Evolutionary conservation across 1,140 invertebrate species (phyloP), one percentile per base, ranked within the genome.

Genomic region (Drosophila funebris): DNA sequence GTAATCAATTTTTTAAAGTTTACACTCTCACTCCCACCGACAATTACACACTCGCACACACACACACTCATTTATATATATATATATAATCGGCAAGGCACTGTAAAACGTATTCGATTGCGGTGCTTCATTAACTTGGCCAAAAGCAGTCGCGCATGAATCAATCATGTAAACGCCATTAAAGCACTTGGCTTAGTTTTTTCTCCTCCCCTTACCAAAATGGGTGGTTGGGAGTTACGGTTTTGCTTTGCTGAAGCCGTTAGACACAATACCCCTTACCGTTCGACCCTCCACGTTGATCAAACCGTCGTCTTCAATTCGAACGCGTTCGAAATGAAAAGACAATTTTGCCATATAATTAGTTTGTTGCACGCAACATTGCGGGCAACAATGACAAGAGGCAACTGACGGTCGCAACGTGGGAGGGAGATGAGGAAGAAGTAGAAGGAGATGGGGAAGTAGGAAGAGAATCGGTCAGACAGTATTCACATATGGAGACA

Each of bases 141-240:
- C 68, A 69, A 76, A 61, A 78, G 61, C 74, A 41, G 68, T 41
- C 73, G 53, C 69, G 56, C 54, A 81, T 70, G 71, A 76, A 87
- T 87, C 82, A 85, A 85, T 87, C 82, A 87, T 87, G 78, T 75
- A 81, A 78, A 78, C 74, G 71, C 52, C 71, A 81, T 72, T 78
- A 68, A 68, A 57, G 58, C 61, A 39, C 18, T 63, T 16, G 22
- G n/a, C n/a, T n/a, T n/a, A n/a, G n/a, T n/a, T n/a, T n/a, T n/a
- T n/a, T n/a, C 24, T 31, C 43, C 9, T 46, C n/a, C 29, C 57
- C 57, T 14, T 18, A 8, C 33, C 11, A 20, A 44, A 37, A 20
- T 44, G 39, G 33, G 16, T 18, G 29, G 18, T n/a, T 50, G 57
- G 48, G 50, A 7, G 33, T 9, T 56, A 53, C 54, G 14, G 11